These are phyloP conservation scores for Trypoxylon attenuatum DNA, from an alignment of 2,888 invertebrate species.

Conservation along the genomic window DNA sequence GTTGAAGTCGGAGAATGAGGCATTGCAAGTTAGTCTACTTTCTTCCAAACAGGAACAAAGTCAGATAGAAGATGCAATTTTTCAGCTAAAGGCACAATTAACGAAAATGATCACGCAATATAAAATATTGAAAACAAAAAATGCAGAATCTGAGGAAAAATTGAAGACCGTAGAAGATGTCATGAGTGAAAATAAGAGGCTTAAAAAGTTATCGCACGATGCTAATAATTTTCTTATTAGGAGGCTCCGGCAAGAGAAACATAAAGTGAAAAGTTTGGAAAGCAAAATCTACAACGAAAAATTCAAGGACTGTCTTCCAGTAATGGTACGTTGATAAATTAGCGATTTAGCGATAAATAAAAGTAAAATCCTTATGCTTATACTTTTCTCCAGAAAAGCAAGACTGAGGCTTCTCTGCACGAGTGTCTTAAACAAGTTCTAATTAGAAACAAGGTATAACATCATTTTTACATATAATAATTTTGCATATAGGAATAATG, in stretches of 20 bases:
- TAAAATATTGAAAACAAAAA: conserved; percentile 57
- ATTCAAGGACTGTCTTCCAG: conserved; percentile 23
- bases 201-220: conserved; percentile 54
- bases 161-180: conserved; percentile 53
- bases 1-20: conserved; percentile 54
- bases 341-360: background rate
- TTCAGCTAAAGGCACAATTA: conserved; percentile 56
- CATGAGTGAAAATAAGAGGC: conserved; percentile 55
- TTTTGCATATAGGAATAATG: background rate
- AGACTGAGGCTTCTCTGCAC: conserved; percentile 48
- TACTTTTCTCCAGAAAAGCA: conserved; percentile 49
- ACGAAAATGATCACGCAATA: conserved; percentile 64
- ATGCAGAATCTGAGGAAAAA: conserved; percentile 58
- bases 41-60: conserved; percentile 57
- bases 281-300: conserved; percentile 50
- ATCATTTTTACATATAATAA: background rate
- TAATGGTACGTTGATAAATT: conserved; percentile 43
- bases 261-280: conserved; percentile 49
- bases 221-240: conserved; percentile 58
- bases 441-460: conserved; percentile 58
- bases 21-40: conserved; percentile 49
- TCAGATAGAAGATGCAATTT: conserved; percentile 64
- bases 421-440: conserved; percentile 59
- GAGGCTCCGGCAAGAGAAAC: conserved; percentile 58
- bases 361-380: background rate